Evolutionary conservation across 2,888 invertebrate genomes (phyloP).

Genomic region (Diaphora mendica): DNA sequence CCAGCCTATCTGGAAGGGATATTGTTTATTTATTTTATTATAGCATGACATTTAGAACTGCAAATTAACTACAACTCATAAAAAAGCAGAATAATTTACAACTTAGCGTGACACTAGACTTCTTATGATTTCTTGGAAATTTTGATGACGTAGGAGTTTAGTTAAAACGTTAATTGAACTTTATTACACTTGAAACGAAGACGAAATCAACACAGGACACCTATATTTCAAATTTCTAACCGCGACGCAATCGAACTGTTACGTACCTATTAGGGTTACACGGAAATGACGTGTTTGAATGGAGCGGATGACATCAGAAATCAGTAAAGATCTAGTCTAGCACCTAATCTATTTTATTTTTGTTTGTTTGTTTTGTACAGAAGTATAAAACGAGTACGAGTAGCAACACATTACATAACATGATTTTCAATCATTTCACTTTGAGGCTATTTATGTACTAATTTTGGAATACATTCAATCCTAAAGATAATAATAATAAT

Average conservation of each 20-base stretch:
- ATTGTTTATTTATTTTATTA: background rate
- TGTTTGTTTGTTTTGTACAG: background rate
- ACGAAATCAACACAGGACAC: background rate
- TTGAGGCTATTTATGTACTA: background rate
- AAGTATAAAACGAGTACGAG: background rate
- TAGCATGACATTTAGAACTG: background rate
- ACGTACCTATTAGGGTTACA: background rate
- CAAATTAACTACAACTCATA: background rate
- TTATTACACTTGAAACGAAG: background rate
- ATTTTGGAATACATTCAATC: too few relatives aligned
- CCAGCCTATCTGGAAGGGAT: background rate
- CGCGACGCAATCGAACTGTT: background rate
- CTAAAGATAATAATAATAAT: too few relatives aligned
- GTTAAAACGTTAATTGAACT: background rate
- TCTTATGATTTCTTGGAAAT: background rate
- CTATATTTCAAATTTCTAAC: background rate
- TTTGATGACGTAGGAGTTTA: background rate
- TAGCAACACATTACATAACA: background rate
- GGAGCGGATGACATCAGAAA: background rate
- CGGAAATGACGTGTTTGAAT: background rate
- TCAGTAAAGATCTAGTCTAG: background rate
- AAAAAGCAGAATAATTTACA: background rate
- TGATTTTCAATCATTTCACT: background rate
- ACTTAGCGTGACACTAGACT: background rate
- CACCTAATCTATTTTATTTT: background rate